Conservation (phyloP, 2,113 vertebrate species). For the Ophthalmotilapia sp. region DNA sequence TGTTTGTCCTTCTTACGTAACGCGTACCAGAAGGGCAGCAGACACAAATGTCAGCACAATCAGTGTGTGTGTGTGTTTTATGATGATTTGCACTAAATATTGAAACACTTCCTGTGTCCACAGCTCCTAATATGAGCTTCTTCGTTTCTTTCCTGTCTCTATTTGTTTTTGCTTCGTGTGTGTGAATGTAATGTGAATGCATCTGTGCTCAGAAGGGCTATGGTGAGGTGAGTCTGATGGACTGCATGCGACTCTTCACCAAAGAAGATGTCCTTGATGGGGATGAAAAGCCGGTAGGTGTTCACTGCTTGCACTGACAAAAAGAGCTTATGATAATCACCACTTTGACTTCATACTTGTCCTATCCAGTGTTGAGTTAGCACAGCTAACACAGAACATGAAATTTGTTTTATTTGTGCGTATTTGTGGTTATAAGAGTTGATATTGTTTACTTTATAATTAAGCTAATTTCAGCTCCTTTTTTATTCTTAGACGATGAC, state of each 20-base stretch:
- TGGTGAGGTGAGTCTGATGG: constrained; percentile 90
- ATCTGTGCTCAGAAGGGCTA: constrained; percentile 81
- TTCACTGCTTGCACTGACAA: neutral
- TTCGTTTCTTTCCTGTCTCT: neutral
- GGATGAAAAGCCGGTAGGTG: constrained; percentile 89
- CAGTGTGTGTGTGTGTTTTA: neutral
- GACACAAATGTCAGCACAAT: neutral
- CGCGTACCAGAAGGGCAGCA: neutral
- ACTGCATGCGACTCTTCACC: constrained; percentile 97
- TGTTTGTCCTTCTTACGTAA: neutral
- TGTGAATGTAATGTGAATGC: constrained; percentile 23
- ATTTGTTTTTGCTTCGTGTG: constrained; percentile 1
- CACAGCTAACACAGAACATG: neutral
- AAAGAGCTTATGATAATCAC: neutral
- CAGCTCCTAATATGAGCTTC: constrained; percentile 9
- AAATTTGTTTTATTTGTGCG: neutral
- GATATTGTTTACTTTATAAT: neutral
- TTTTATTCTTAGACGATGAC: neutral
- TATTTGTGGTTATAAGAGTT: neutral
- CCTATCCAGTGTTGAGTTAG: neutral
- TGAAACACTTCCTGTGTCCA: neutral
- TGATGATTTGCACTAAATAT: neutral
- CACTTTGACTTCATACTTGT: neutral
- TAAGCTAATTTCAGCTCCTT: neutral
- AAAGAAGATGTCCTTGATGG: constrained; percentile 97